Evolutionary conservation across 2,113 vertebrate genomes (phyloP).

Genomic region (Charina bottae): DNA sequence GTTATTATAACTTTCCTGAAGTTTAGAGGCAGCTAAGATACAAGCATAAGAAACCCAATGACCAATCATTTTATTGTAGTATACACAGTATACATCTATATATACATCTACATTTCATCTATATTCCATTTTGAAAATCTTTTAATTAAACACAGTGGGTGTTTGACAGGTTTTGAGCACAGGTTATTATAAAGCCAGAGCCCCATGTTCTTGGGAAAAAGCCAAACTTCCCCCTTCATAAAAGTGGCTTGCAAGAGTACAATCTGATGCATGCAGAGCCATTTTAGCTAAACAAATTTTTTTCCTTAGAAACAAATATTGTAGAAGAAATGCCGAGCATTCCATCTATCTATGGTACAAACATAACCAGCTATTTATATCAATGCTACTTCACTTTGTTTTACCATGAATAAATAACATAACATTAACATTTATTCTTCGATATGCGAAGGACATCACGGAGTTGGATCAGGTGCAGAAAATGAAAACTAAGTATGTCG

Average conservation of each 20-base stretch:
- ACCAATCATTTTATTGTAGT: not conserved
- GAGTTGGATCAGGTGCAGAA: not conserved
- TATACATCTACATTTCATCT: no score
- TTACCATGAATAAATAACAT: not conserved
- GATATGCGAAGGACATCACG: not conserved
- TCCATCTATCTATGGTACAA: no score
- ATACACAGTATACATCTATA: no score
- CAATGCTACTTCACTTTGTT: not conserved
- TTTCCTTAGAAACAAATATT: not conserved
- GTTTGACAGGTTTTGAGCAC: not conserved
- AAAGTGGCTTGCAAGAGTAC: not conserved
- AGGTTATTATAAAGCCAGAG: not conserved
- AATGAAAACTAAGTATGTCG: not conserved
- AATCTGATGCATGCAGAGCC: not conserved
- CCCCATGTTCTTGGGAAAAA: not conserved
- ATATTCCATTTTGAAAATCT: conserved; percentile 10
- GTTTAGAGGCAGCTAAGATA: not conserved
- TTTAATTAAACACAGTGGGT: conserved; percentile 23
- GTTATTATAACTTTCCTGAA: not conserved
- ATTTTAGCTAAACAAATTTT: not conserved
- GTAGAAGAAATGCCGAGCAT: not conserved
- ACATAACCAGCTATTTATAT: not conserved
- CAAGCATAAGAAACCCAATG: not conserved
- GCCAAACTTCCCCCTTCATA: not conserved
- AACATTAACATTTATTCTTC: not conserved